Evolutionary conservation across 2,888 invertebrate species (phyloP), one percentile per base, ranked within the genome.

Genomic region (Andrena haemorrhoa): DNA sequence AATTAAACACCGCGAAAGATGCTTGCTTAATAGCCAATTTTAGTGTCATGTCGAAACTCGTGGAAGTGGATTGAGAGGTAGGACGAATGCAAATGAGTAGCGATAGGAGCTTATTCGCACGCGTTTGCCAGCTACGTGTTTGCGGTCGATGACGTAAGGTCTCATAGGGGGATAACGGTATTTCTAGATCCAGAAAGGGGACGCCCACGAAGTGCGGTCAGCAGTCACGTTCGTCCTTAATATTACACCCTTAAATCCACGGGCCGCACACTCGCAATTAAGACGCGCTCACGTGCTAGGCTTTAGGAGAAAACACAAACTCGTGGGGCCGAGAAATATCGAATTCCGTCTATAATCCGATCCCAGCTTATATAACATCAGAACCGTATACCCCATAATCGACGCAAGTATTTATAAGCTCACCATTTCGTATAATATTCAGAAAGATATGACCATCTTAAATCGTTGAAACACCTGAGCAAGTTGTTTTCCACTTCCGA

Each of bases 201-300:
- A 82, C 83, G 84, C 77, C 86, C 77, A 85, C 92, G 92, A 91
- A 93, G 89, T 92, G 94, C 84, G 94, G 94, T 94, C 92, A 90
- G 89, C 89, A 90, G 93, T 92, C 94, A 94, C 94, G 94, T 94
- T 92, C 92, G 93, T 93, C 93, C 94, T 94, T 94, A 94, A 94
- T 94, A 94, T 90, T 89, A 83, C 87, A 87, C 89, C 89, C 90
- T 86, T 88, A 89, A 90, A 87, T 89, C 88, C 79, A 85, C 82
- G 78, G 65, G 80, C 83, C 81, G 76, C 83, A 82, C 88, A 79
- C 78, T 79, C 78, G 82, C 84, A 86, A 89, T 89, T 89, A 88
- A 89, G 83, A 87, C 79, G 82, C 75, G 73, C 84, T 84, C 88
- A 86, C 86, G 86, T 87, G 76, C 82, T 47, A 31, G 76, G 70